Conservation (phyloP, 2,797 vertebrate genomes). For the Neosilurus mollespiculum region DNA sequence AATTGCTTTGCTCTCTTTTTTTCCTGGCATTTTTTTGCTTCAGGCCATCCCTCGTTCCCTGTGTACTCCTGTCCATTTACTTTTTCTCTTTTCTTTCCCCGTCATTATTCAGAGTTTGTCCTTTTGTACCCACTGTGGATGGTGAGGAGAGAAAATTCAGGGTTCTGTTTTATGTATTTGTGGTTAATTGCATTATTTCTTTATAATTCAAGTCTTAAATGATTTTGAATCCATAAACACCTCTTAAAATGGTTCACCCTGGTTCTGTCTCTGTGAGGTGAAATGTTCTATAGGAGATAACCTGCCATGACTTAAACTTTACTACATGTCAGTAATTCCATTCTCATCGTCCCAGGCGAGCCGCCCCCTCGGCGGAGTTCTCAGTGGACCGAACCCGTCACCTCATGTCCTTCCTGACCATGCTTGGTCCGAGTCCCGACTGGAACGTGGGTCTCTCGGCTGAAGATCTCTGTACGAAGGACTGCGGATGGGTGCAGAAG, state of each 20-base stretch:
- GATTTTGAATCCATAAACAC: no score
- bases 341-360: slow-evolving; percentile 74
- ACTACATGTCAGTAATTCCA: not conserved
- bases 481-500: slow-evolving; percentile 95
- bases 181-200: no score
- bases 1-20: not conserved
- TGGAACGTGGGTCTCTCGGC: slow-evolving; percentile 96
- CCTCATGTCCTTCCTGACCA: slow-evolving; percentile 96
- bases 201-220: not conserved
- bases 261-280: no score
- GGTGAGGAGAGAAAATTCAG: not conserved
- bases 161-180: no score
- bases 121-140: not conserved
- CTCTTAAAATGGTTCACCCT: no score
- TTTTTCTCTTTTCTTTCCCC: not conserved
- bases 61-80: not conserved
- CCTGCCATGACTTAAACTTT: not conserved
- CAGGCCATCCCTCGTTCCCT: not conserved
- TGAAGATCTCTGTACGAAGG: slow-evolving; percentile 95
- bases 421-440: slow-evolving; percentile 96
- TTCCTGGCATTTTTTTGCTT: not conserved
- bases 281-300: no score
- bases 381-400: slow-evolving; percentile 93
- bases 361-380: slow-evolving; percentile 96
- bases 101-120: not conserved